Evolutionary conservation across 2,113 vertebrate genomes (phyloP), one percentile per base, ranked within the genome.

Genomic region (Vulpes ferrilata): DNA sequence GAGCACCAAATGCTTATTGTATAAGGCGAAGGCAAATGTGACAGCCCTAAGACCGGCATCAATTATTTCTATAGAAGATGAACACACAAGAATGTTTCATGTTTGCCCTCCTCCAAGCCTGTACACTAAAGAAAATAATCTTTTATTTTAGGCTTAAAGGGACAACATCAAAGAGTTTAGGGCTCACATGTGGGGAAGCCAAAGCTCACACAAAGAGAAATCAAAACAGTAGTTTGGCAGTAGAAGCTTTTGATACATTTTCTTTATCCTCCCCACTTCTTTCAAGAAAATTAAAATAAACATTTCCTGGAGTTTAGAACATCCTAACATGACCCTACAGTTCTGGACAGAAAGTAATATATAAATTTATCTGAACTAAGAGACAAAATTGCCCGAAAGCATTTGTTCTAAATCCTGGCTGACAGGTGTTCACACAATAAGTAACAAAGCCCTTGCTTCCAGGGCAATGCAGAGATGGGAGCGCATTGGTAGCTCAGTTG

Each of bases 281-380:
- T 90, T 93, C 87, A 76, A 97, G 90, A 97, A 96, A 96, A 93
- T 94, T 57, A 96, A 96, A 97, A 93, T 60, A 97, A 98, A 96
- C 65, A 95, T 94, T 95, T 92, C 88, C 59, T 92, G n/a, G 57
- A 96, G 79, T 76, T 95, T 89, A 93, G 53, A 76, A 96, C 93
- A 96, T 65, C 25, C 53, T 65, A 84, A 82, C 74, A 78, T 76
- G 96, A 96, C 38, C 43, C 23, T 84, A 88, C 35, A 93, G 81
- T 93, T 93, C 78, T 95, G 51, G 53, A 93, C 32, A 88, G 57
- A 93, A 78, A 84, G 32, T 6, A 92, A 53, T 30, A 35, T 30
- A 81, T 38, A 57, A 80, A 90, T 87, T 81, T 51, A 94, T 80
- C 48, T 93, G 38, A 92, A 96, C 88, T 67, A 88, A 96, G 96